phyloP scores from a whole-genome alignment of 2,888 invertebrate genomes.

The Masnerella sp. region DNA sequence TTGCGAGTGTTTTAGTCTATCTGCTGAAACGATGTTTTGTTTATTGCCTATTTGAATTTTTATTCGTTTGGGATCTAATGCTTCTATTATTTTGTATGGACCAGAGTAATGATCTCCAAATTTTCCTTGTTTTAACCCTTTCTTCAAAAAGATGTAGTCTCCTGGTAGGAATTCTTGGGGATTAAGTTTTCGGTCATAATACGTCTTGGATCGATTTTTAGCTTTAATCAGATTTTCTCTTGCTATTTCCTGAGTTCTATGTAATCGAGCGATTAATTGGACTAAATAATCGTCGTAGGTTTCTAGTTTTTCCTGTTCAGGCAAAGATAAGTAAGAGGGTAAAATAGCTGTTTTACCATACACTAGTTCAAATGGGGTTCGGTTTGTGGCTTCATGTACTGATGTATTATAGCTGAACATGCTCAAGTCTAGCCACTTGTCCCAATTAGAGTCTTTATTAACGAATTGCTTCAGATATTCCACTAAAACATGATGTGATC shows the following conservation, averaged over 20 bases:
- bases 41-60: not conserved
- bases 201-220: not conserved
- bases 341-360: not conserved
- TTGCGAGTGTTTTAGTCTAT: too few species aligned
- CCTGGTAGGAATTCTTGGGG: not conserved
- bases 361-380: not conserved
- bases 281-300: constrained; percentile 7
- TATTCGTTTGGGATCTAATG: not conserved
- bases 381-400: not conserved
- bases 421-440: not conserved
- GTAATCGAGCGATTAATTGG: not conserved
- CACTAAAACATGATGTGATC: not conserved
- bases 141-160: not conserved
- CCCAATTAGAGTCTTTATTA: not conserved
- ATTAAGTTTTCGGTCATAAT: not conserved
- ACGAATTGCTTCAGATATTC: constrained; percentile 1
- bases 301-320: not conserved
- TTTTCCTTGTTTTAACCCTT: not conserved
- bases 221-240: not conserved
- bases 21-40: too few species aligned
- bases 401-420: constrained; percentile 1
- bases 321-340: not conserved
- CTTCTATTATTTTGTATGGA: not conserved
- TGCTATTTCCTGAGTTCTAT: not conserved
- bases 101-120: not conserved